Evolutionary conservation across 2,113 vertebrate genomes (phyloP), one percentile per base, ranked within the genome.

Genomic region (Chlorodrepanis virens): DNA sequence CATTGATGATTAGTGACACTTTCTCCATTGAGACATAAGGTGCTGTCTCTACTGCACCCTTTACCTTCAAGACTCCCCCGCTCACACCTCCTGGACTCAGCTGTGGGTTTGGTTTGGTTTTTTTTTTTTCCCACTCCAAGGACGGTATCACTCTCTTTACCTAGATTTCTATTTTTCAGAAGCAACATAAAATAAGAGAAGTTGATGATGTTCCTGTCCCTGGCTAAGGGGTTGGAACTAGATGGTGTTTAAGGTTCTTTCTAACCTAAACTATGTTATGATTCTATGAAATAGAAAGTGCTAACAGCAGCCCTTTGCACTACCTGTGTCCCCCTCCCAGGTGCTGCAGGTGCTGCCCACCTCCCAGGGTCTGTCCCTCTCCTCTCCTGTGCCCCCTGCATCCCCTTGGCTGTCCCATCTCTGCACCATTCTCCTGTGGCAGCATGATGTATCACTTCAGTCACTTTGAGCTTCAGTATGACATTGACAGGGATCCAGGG

Each of bases 311-410:
- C 12, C 25, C 19, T 57, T 27, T 23, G 31, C 49, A 21, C 35
- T 47, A 5, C 5, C 13, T 0, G 0, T 8, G 39, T 28, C 13
- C 29, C 27, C 18, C 10, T 14, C 0, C 0, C 15, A 25, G 45
- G 25, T 52, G 49, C 63, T 2, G 1, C 29, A 31, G 1, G 0
- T 0, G 1, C 65, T 82, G 47, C 40, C 42, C 37, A 37, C 4
- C 25, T 83, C 5, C 3, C 18, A 40, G 39, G 15, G 49, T 16
- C 50, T 9, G 2, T 14, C 25, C 31, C 44, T 63, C 67, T 64
- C 28, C 49, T 85, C 19, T 11, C 29, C 25, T 6, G 12, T 9
- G 45, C 31, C 35, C 25, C 27, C 50, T 50, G 82, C 3, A 11
- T 9, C 27, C 25, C 21, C 15, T 6, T 13, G 37, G 65, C 65